Percentiles rank a stretch among this genome's conserved stretches.
phyloP scores from a whole-genome alignment of 2,797 vertebrate genomes.

The Okamejei kenojei region DNA sequence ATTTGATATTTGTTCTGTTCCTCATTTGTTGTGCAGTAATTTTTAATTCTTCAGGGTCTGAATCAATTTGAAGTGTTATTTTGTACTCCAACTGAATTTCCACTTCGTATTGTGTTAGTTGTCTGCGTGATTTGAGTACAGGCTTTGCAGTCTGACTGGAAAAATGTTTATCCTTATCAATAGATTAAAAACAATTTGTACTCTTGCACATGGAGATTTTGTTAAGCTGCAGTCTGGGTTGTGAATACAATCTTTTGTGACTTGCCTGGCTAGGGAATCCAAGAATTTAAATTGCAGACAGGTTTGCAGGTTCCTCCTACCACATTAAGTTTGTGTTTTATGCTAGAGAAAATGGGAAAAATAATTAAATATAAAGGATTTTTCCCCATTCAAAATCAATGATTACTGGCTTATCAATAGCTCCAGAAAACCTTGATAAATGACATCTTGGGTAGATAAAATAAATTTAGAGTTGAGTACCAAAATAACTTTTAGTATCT shows the following conservation, averaged over 20 bases:
- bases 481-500: background rate
- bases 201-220: background rate
- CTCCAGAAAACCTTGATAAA: too few relatives aligned
- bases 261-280: background rate
- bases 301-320: too few relatives aligned
- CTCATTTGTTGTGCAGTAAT: background rate
- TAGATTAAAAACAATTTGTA: background rate
- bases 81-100: background rate
- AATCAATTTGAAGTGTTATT: background rate
- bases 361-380: background rate
- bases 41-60: too few relatives aligned
- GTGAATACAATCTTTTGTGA: background rate
- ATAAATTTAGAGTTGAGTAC: too few relatives aligned
- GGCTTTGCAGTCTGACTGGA: background rate
- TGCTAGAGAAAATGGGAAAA: background rate
- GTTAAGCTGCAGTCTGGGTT: background rate
- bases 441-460: too few relatives aligned
- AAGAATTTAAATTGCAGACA: too few relatives aligned
- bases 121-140: background rate
- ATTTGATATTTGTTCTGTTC: background rate
- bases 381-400: background rate
- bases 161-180: background rate
- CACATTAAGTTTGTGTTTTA: too few relatives aligned
- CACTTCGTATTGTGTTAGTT: background rate
- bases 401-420: too few relatives aligned